phyloP scores from a whole-genome alignment of 2,797 vertebrate genomes.

The Macroramphosus scolopax region DNA sequence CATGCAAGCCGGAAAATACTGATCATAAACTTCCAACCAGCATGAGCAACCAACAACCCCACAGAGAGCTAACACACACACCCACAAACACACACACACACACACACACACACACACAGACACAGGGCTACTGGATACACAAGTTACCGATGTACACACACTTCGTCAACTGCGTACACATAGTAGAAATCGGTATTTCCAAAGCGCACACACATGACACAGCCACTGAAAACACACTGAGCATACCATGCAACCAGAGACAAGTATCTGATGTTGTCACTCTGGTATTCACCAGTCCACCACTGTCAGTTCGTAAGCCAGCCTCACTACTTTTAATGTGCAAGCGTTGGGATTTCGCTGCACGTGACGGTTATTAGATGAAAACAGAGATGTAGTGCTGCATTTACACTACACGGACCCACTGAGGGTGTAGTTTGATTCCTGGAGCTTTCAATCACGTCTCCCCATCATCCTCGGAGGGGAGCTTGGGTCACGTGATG shows the following conservation, averaged over 20 bases:
- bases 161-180: conserved; percentile 1
- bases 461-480: background rate
- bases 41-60: conserved; percentile 73
- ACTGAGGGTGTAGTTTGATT: no score
- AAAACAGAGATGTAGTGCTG: conserved; percentile 36
- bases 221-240: conserved; percentile 54
- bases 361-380: conserved; percentile 52
- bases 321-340: conserved; percentile 48
- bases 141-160: conserved; percentile 7
- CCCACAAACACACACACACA: conserved; percentile 33
- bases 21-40: conserved; percentile 80
- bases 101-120: no score
- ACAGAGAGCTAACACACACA: conserved; percentile 64
- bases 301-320: conserved; percentile 66
- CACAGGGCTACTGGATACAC: conserved; percentile 5
- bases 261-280: conserved; percentile 70
- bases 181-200: background rate
- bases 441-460: background rate
- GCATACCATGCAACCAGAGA: conserved; percentile 63
- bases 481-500: background rate
- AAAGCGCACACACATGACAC: no score
- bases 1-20: conserved; percentile 82
- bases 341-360: conserved; percentile 62
- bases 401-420: conserved; percentile 14
- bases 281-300: conserved; percentile 70